Evolutionary conservation across 1,140 invertebrate species (phyloP), one percentile per base, ranked within the genome.

Genomic region (Caenorhabditis elegans): DNA sequence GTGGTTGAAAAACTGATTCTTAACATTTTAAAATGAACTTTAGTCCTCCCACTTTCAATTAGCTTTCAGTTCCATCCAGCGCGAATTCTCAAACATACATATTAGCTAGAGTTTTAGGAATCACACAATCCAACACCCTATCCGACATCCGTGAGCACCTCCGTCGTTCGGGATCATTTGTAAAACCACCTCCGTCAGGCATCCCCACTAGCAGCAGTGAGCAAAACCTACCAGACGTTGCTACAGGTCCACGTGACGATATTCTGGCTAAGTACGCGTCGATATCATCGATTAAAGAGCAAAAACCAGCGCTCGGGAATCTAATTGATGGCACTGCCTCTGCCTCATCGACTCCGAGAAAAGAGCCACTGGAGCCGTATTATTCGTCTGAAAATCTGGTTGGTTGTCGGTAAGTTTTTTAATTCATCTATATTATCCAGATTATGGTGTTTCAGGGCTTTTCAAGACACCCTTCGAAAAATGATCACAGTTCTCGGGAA

Each of bases 201-300:
- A 11, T 70, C 8, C 11, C 10, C 10, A 39, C 34, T 1, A 70
- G 60, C n/a, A 28, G 13, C 4, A 70, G 60, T 24, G 60, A 39
- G 10, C 60, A 70, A 70, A 39, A 70, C 34, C 5, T 70, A 22
- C 34, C 60, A 10, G 60, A 70, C 4, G n/a, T n/a, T 0, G 34
- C 34, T 24, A 70, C 28, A 2, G 53, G 26, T 0, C 53, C 53
- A 22, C 5, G 60, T 39, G 60, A 70, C 28, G 34, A 39, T 19
- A 70, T 70, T 39, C 34, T 70, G n/a, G 60, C 60, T 10, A 70
- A 70, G 22, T 70, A 70, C 22, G 60, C 60, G 0, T 70, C 60
- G 0, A 70, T 39, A 11, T 70, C 60, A 1, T 70, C 60, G 1
- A 70, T 39, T 10, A 70, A 70, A 22, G 6, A 22, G n/a, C 3